Conservation (phyloP, 2,113 vertebrate genomes). For the Xenus cinereus region DNA sequence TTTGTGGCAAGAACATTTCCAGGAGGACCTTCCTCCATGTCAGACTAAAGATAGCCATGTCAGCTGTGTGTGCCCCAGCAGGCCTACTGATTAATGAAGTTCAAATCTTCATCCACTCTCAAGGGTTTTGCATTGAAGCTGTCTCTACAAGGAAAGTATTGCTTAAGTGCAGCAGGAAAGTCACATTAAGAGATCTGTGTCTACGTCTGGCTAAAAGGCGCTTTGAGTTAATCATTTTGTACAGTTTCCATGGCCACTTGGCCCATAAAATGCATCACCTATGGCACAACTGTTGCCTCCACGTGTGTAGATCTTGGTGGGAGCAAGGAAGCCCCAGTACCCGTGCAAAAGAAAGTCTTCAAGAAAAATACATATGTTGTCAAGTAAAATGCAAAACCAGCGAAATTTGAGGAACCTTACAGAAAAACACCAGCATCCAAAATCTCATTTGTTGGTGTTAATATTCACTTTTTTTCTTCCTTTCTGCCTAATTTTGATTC, state of each 20-base stretch:
- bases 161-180: background rate
- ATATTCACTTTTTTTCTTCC: background rate
- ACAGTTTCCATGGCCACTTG: background rate
- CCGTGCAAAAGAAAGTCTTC: background rate
- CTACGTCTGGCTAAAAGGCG: background rate
- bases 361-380: background rate
- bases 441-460: background rate
- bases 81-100: background rate
- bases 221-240: background rate
- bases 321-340: background rate
- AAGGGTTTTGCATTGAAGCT: background rate
- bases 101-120: background rate
- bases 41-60: background rate
- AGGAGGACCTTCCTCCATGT: background rate
- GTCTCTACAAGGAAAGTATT: background rate
- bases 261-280: background rate
- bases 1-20: background rate
- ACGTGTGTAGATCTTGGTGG: fast-evolving
- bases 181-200: fast-evolving
- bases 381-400: background rate
- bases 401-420: background rate
- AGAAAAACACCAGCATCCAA: background rate
- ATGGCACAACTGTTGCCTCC: background rate
- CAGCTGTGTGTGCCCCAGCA: background rate
- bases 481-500: background rate